Conservation (phyloP, 1,140 invertebrate genomes). For the Apis florea region DNA sequence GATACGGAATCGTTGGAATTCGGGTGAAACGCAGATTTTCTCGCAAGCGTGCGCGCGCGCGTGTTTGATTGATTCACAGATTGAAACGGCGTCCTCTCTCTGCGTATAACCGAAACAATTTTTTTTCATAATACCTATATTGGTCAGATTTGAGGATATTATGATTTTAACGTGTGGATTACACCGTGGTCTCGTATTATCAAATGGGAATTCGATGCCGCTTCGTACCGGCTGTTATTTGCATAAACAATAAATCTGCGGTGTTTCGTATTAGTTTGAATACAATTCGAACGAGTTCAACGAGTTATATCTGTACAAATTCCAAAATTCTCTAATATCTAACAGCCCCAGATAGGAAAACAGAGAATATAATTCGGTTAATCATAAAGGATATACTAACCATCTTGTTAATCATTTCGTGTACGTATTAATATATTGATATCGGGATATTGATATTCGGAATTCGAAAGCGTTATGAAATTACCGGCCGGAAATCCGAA, state of each 20-base stretch:
- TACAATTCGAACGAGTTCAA: not conserved
- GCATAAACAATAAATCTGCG: not conserved
- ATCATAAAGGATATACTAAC: not conserved
- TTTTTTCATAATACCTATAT: slow-evolving; percentile 11
- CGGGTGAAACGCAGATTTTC: slow-evolving; percentile 20
- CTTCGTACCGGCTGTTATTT: not conserved
- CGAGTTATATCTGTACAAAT: not conserved
- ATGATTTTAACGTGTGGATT: slow-evolving; percentile 9
- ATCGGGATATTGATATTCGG: not conserved
- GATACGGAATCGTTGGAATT: not conserved
- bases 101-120: not conserved
- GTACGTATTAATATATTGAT: not conserved
- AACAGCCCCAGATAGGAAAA: not conserved
- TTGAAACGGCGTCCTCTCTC: not conserved
- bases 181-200: not conserved
- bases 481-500: not conserved
- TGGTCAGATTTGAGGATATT: slow-evolving; percentile 7
- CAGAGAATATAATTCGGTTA: not conserved
- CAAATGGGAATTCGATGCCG: not conserved
- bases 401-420: not conserved
- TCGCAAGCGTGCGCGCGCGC: not conserved
- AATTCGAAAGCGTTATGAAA: not conserved
- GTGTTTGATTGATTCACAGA: slow-evolving; percentile 26
- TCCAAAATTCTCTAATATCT: not conserved
- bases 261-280: not conserved